A percentile compares a stretch with the other conserved stretches of the same genome.
phyloP scores from a whole-genome alignment of 2,113 vertebrate species.

The Aspiorhynchus laticeps region DNA sequence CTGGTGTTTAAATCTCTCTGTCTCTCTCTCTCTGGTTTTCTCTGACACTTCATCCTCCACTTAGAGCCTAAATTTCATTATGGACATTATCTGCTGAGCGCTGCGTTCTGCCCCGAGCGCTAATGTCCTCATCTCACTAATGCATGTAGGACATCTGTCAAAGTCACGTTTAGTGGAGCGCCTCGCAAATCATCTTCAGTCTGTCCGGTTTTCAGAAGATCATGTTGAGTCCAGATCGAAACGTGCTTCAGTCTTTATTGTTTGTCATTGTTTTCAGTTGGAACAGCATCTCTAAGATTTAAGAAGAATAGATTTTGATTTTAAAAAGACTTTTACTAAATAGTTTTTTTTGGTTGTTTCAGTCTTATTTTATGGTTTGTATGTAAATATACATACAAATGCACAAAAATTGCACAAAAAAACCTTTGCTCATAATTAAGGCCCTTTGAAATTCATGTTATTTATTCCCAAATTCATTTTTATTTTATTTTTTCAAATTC shows the following conservation, averaged over 20 bases:
- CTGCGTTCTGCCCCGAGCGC: not conserved
- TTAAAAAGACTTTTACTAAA: no score
- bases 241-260: not conserved
- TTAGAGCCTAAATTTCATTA: slow-evolving; percentile 32
- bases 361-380: no score
- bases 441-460: no score
- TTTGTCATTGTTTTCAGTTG: not conserved
- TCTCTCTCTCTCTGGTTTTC: not conserved
- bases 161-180: slow-evolving; percentile 9
- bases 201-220: not conserved
- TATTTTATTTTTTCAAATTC: no score
- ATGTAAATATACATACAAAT: no score
- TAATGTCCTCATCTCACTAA: slow-evolving; percentile 42
- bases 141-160: slow-evolving; percentile 31
- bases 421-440: no score
- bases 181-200: not conserved
- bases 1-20: no score
- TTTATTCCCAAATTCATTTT: no score
- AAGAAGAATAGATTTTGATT: not conserved
- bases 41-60: not conserved
- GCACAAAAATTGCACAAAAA: no score
- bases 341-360: no score
- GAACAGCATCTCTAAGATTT: not conserved
- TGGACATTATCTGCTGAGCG: slow-evolving; percentile 22
- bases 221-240: not conserved